Evolutionary conservation across 2,797 vertebrate genomes (phyloP), one percentile per base, ranked within the genome.

Genomic region (Allobates femoralis): DNA sequence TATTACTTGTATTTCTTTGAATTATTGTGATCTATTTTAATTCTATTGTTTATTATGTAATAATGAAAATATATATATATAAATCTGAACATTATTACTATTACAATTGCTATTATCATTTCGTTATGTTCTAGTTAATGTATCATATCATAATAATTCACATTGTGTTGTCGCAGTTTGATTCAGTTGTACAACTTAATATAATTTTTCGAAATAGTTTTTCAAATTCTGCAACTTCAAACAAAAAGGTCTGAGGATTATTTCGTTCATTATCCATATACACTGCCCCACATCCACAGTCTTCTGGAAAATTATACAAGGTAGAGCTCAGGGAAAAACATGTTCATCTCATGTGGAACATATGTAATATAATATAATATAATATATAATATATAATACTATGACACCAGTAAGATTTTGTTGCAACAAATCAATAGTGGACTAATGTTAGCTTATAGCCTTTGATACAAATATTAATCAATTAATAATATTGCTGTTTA

Each of bases 381-480:
- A 6, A 46, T 46, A 46, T 46, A 46, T 5, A 6, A 41, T 41
- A 41, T 41, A 41, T 41, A 46, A 46, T 46, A 8, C n/a, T n/a
- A 14, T 64, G 32, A 8, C 19, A 69, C 60, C 51, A 81, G 19
- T 60, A 19, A 86, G 75, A 83, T 71, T 81, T 87, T 83, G 76
- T 90, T 89, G 73, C 88, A 81, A 74, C 6, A 89, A 88, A 90
- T 88, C 88, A 90, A 87, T 90, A 92, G 84, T 74, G 71, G 87
- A 75, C 75, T 90, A 92, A 86, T 71, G 88, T 83, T 89, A 81
- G 21, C 77, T 74, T 85, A 84, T 78, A 87, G 56, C 7, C 76
- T 85, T 32, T 87, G 71, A 77, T 5, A n/a, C 46, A 50, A 73
- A 26, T 15, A 46, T 26, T 50, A 10, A 5, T 21, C 10, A 60